These are phyloP conservation scores for Picus viridis DNA, from an alignment of 2,797 vertebrate species.

Conservation along the genomic window DNA sequence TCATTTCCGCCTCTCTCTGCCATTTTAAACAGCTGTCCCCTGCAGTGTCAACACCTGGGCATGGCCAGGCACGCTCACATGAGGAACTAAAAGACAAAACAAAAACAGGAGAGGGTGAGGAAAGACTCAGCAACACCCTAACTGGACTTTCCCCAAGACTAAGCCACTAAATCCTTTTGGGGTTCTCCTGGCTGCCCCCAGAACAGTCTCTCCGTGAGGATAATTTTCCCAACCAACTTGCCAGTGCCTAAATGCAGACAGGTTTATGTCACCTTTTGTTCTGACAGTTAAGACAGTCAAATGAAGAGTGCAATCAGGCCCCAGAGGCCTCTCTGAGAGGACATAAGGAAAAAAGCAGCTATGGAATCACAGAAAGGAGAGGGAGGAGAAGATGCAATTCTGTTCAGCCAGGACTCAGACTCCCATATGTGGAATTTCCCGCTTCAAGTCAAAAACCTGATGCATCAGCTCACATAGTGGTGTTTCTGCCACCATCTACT, in stretches of 20 bases:
- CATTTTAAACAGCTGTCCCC: slow-evolving; percentile 81
- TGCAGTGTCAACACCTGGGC: slow-evolving; percentile 19
- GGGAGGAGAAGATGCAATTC: not conserved
- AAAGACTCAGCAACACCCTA: not conserved
- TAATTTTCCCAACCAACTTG: not conserved
- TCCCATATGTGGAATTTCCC: fast-evolving
- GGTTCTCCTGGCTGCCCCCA: not conserved
- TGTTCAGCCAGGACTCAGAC: not conserved
- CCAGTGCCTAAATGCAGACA: not conserved
- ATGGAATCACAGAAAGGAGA: not conserved
- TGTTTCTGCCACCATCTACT: not conserved
- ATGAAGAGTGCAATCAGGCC: not conserved
- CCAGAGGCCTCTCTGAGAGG: not conserved
- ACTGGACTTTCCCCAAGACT: not conserved
- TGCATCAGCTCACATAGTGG: fast-evolving
- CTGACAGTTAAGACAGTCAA: fast-evolving
- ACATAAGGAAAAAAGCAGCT: fast-evolving
- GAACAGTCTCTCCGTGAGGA: not conserved
- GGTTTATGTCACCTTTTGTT: not conserved
- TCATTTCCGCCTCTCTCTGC: slow-evolving; percentile 87
- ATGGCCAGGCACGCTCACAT: slow-evolving; percentile 49
- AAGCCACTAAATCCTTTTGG: not conserved
- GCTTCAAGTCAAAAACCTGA: not conserved
- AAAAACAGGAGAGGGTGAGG: not conserved
- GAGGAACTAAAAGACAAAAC: slow-evolving; percentile 51